Conservation (phyloP, 2,888 invertebrate species). For the Atethmia centrago region DNA sequence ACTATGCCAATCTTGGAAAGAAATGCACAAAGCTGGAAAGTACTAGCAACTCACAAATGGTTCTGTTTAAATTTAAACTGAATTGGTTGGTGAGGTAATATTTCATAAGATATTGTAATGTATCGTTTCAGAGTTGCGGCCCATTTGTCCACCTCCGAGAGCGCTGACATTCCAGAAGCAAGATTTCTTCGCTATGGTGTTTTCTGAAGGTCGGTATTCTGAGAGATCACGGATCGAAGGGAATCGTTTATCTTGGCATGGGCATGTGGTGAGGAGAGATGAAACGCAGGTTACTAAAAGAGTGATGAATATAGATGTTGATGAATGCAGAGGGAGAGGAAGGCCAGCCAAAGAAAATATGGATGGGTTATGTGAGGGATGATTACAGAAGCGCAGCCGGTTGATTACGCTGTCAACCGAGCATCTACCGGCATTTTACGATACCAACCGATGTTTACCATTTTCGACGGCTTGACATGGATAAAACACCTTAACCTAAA, state of each 20-base stretch:
- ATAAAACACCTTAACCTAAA: no score
- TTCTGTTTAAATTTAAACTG: no score
- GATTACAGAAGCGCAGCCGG: no score
- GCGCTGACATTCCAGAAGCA: constrained; percentile 46
- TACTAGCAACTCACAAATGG: no score
- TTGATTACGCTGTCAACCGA: no score
- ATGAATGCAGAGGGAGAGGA: background rate
- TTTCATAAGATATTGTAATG: no score
- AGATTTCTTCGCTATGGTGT: constrained; percentile 63
- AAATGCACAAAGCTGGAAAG: no score
- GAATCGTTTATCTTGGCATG: background rate
- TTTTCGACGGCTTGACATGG: no score
- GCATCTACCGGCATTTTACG: no score
- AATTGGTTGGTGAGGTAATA: no score
- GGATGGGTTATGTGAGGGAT: background rate
- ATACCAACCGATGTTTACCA: no score
- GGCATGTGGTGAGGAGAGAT: background rate
- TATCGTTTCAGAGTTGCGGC: constrained; percentile 57
- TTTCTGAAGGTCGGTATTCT: constrained; percentile 59
- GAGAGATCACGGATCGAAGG: background rate
- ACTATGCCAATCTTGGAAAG: no score
- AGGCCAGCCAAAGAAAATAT: background rate
- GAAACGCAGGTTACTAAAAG: background rate
- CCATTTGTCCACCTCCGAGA: constrained; percentile 72
- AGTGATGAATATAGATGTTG: background rate